Evolutionary conservation across 2,113 vertebrate species (phyloP).

Genomic region (Mionectes macconnelli): DNA sequence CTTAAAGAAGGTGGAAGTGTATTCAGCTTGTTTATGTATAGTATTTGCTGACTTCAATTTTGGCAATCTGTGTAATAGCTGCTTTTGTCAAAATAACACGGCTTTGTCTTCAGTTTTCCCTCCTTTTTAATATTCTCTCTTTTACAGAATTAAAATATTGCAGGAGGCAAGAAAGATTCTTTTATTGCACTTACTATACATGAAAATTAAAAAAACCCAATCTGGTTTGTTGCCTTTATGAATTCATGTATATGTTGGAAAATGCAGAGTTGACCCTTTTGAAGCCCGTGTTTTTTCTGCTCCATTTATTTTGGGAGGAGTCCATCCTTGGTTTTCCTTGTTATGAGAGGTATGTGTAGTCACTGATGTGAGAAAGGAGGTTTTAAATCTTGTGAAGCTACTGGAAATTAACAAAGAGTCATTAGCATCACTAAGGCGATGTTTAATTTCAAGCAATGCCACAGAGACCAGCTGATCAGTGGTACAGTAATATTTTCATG

Average conservation of each 20-base stretch:
- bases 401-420: conserved; percentile 17
- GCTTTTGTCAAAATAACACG: neutral
- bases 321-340: neutral
- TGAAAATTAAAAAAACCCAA: neutral
- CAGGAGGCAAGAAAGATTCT: neutral
- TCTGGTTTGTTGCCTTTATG: neutral
- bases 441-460: neutral
- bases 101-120: neutral
- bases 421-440: neutral
- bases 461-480: neutral
- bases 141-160: neutral
- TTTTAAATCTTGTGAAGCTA: neutral
- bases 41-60: conserved; percentile 30
- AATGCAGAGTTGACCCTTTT: neutral
- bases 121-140: neutral
- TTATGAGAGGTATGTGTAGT: neutral
- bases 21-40: neutral
- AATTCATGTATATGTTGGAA: neutral
- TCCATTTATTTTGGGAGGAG: conserved; percentile 20
- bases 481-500: neutral
- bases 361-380: neutral
- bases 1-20: neutral
- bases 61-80: conserved; percentile 1
- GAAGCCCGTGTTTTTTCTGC: neutral
- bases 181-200: neutral